Percentiles rank a stretch among this genome's conserved stretches.
phyloP scores from a whole-genome alignment of 2,888 invertebrate species.

The Yponomeuta plumbellus region DNA sequence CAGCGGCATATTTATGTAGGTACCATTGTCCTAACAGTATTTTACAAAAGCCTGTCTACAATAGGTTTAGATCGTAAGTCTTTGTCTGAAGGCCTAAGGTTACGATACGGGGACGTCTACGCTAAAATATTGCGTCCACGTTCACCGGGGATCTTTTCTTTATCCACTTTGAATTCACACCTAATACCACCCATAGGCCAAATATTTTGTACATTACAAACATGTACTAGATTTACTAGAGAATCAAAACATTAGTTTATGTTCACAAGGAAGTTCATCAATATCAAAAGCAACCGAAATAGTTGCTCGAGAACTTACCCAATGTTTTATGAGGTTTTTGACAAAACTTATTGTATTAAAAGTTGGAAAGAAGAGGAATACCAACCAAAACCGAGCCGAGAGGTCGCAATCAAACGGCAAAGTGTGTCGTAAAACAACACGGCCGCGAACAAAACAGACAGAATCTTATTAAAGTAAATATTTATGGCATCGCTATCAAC shows the following conservation, averaged over 20 bases:
- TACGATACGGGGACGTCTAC: neutral
- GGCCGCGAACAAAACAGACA: slow-evolving; percentile 66
- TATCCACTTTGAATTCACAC: neutral
- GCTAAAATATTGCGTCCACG: slow-evolving; percentile 6
- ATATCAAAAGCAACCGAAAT: neutral
- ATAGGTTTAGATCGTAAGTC: slow-evolving; percentile 12
- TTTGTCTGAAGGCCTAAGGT: slow-evolving; percentile 11
- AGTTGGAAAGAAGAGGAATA: neutral
- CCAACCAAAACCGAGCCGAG: neutral
- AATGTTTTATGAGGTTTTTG: neutral
- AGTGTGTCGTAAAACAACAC: slow-evolving; percentile 68
- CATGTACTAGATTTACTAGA: neutral
- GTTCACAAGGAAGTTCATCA: neutral
- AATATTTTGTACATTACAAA: neutral
- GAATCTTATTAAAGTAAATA: slow-evolving; percentile 76
- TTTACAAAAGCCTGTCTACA: slow-evolving; percentile 10
- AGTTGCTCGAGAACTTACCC: neutral
- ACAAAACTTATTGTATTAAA: slow-evolving; percentile 2
- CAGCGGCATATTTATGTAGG: slow-evolving; percentile 5
- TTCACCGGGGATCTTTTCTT: neutral
- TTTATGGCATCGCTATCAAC: slow-evolving; percentile 74
- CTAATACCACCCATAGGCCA: neutral
- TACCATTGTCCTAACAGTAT: slow-evolving; percentile 12
- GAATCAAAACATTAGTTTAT: neutral
- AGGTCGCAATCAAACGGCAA: slow-evolving; percentile 52